These are phyloP conservation scores for Daktulosphaira vitifoliae DNA, from an alignment of 1,140 invertebrate species.

Conservation along the genomic window DNA sequence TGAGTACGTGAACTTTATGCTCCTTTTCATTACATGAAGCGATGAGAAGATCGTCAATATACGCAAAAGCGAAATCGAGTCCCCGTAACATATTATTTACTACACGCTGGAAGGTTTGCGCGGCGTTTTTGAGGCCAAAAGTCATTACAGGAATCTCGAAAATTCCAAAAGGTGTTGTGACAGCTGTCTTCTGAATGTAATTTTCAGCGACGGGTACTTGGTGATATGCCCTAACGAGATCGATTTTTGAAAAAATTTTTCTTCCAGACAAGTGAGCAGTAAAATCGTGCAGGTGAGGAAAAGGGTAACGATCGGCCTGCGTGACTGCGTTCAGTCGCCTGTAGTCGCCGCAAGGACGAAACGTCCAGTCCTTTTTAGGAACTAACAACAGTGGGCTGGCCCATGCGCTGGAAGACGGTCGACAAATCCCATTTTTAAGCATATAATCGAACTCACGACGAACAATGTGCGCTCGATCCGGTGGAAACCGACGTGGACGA, in stretches of 20 bases:
- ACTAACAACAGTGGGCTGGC: too few species aligned
- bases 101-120: conserved; percentile 46
- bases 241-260: conserved; percentile 45
- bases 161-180: conserved; percentile 41
- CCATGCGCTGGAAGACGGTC: too few species aligned
- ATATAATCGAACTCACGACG: too few species aligned
- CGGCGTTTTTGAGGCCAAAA: conserved; percentile 44
- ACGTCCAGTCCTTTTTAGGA: conserved; percentile 42
- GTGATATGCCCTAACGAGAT: conserved; percentile 47
- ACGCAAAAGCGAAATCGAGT: conserved; percentile 41
- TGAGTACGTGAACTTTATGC: conserved; percentile 34
- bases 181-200: conserved; percentile 43
- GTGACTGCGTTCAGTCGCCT: conserved; percentile 43
- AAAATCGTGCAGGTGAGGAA: conserved; percentile 41
- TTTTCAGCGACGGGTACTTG: conserved; percentile 42
- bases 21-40: conserved; percentile 38
- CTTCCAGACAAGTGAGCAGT: conserved; percentile 42
- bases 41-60: conserved; percentile 43
- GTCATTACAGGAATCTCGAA: conserved; percentile 43
- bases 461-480: too few species aligned
- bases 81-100: conserved; percentile 44
- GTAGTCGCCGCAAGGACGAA: conserved; percentile 45
- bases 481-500: too few species aligned
- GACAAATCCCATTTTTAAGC: too few species aligned
- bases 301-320: conserved; percentile 42